Conservation (phyloP, 1,140 invertebrate species). For the Idris sp. region DNA sequence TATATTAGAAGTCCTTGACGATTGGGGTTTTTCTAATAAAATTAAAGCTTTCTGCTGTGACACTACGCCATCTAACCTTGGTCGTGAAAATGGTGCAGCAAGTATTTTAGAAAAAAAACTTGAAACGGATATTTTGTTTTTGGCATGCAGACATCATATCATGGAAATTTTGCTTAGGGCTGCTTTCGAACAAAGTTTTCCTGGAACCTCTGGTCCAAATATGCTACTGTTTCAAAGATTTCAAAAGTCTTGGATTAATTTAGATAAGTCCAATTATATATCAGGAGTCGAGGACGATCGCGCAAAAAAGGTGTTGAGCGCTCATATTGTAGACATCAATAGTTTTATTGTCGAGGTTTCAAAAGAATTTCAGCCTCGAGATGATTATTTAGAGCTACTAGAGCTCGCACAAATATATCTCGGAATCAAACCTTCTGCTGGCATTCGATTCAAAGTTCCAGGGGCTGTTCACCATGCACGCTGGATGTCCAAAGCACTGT, state of each 20-base stretch:
- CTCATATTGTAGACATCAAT: conserved; percentile 15
- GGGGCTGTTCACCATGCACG: conserved; percentile 65
- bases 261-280: conserved; percentile 26
- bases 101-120: conserved; percentile 20
- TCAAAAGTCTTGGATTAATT: conserved; percentile 22
- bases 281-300: conserved; percentile 27
- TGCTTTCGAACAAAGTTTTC: conserved; percentile 24
- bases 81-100: conserved; percentile 10
- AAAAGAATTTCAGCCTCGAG: conserved; percentile 31
- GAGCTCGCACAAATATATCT: conserved; percentile 51
- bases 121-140: conserved; percentile 21
- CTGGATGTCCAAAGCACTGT: conserved; percentile 71
- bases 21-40: conserved; percentile 18
- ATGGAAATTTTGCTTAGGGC: conserved; percentile 17
- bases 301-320: conserved; percentile 2
- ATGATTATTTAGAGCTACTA: conserved; percentile 61
- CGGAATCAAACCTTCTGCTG: conserved; percentile 48
- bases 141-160: conserved; percentile 27
- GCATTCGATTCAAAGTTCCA: conserved; percentile 27
- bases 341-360: conserved; percentile 18
- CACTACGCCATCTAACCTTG: conserved; percentile 28
- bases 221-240: conserved; percentile 29
- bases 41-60: conserved; percentile 26
- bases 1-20: conserved; percentile 29
- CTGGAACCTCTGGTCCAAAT: conserved; percentile 25